These are phyloP conservation scores for Argyra leucocephala DNA, from an alignment of 2,888 invertebrate species.

Conservation along the genomic window DNA sequence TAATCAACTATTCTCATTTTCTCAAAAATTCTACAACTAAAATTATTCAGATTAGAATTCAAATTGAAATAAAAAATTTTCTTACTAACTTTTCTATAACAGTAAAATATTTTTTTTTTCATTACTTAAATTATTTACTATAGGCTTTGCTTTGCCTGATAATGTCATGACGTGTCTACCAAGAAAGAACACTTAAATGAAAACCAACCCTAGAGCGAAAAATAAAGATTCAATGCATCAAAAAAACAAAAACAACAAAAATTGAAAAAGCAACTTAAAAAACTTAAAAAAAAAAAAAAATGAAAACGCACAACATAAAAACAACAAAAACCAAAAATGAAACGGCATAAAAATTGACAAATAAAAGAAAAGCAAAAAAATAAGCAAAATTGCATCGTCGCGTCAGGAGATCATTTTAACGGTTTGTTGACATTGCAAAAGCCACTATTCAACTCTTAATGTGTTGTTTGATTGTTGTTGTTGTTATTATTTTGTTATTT, in stretches of 20 bases:
- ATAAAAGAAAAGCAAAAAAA: neutral
- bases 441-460: neutral
- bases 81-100: too few species aligned
- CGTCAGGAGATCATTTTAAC: neutral
- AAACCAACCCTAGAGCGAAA: too few species aligned
- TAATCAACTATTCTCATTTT: too few species aligned
- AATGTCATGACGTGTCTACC: too few species aligned
- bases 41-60: too few species aligned
- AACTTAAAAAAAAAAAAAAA: neutral
- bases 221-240: neutral
- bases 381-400: neutral
- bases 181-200: too few species aligned
- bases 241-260: neutral
- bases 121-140: too few species aligned
- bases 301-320: neutral
- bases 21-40: too few species aligned
- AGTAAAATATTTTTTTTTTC: too few species aligned
- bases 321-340: neutral
- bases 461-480: neutral
- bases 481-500: neutral
- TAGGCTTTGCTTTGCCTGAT: too few species aligned
- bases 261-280: neutral
- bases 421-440: constrained; percentile 2
- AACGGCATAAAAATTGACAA: neutral
- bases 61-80: too few species aligned